Evolutionary conservation across 2,113 vertebrate species (phyloP), one percentile per base, ranked within the genome.

Genomic region (Tauraco erythrolophus): DNA sequence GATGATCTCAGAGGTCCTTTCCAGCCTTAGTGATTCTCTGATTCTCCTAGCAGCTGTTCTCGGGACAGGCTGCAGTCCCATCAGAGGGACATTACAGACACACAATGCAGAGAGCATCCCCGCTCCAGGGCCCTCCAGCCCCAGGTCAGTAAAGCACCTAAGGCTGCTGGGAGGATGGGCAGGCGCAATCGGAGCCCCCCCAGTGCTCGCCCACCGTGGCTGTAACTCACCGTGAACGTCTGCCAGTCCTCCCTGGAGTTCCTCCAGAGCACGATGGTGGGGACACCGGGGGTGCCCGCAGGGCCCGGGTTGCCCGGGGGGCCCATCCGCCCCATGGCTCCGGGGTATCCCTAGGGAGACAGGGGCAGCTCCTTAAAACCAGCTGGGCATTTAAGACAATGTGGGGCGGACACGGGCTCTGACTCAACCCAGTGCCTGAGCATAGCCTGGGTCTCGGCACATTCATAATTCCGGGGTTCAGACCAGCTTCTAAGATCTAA

Each of bases 191-290:
- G 16, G 50, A 69, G 50, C 78, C 10, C 54, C 6, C 2, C 0
- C 0, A 10, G 7, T 0, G 1, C 41, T 56, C 6, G 0, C 16
- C 41, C 3, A 0, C n/a, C 1, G 0, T 0, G 1, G 64, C 25
- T 22, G 19, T 7, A 14, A 94, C 97, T 96, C 96, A 99, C 99
- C 85, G 75, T 98, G 95, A 99, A 99, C 0, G 81, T 97, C 54
- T 98, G 97, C 99, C 99, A 99, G 76, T 99, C 99, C 69, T 99
- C 99, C 18, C 86, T 95, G 16, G 99, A 98, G 91, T 99, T 99
- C 92, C 96, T 99, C 99, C 99, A 99, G 64, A 99, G 98, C 88
- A 99, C 93, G 17, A 99, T 41, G 28, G 95, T 98, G 28, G 99
- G 99, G 66, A 98, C 94, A 33, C 99, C 99, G 0, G 98, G 94